Conservation (phyloP, 2,797 vertebrate species). For the Morus bassanus region DNA sequence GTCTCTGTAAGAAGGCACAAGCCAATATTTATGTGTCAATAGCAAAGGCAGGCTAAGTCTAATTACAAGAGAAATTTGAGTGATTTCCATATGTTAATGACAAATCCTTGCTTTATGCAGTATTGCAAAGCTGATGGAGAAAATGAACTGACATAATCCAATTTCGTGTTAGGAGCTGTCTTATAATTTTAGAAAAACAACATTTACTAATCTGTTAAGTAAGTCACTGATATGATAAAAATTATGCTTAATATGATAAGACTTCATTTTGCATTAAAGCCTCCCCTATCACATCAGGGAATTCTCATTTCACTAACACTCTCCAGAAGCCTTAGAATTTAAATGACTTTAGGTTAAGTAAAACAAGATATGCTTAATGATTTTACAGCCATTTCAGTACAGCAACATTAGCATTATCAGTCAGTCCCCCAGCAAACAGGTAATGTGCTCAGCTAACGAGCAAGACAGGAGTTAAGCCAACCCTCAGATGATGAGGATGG, state of each 20-base stretch:
- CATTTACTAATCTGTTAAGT: slow-evolving; percentile 26
- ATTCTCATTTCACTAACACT: not conserved
- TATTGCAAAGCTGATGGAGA: not conserved
- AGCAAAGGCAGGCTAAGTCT: not conserved
- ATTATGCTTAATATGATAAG: slow-evolving; percentile 26
- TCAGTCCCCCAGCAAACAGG: not conserved
- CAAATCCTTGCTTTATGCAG: slow-evolving; percentile 4
- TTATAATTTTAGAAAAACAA: slow-evolving; percentile 21
- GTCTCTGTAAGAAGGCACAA: not conserved
- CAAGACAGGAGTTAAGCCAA: not conserved
- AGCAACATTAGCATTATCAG: not conserved
- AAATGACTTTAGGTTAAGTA: slow-evolving; percentile 7
- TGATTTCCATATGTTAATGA: slow-evolving; percentile 13
- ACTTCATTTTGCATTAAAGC: slow-evolving; percentile 8
- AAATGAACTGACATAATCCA: slow-evolving; percentile 34
- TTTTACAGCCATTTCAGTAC: not conserved
- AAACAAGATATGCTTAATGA: slow-evolving; percentile 20
- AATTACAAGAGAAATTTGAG: slow-evolving; percentile 2
- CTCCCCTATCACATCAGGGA: not conserved
- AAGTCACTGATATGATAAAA: slow-evolving; percentile 43
- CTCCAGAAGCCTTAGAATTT: not conserved
- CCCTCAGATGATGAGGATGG: not conserved
- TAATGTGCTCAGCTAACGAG: not conserved
- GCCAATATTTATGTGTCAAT: not conserved
- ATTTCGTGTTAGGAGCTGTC: slow-evolving; percentile 15